phyloP scores from a whole-genome alignment of 2,113 vertebrate species.

The Pelecanoides urinatrix region DNA sequence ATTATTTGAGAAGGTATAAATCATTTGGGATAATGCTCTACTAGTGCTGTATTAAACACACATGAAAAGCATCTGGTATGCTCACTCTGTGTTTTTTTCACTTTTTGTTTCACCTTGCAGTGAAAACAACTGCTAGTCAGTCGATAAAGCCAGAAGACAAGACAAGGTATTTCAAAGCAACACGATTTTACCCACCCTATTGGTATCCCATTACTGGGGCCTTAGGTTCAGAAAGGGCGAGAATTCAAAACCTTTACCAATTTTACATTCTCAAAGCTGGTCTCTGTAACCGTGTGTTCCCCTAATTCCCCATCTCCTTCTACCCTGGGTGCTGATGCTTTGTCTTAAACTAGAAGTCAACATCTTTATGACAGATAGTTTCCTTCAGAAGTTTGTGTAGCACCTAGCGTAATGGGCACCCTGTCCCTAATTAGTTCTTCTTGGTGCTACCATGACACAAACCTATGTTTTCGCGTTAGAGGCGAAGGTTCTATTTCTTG shows the following conservation, averaged over 20 bases:
- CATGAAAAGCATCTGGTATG: not conserved
- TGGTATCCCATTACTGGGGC: not conserved
- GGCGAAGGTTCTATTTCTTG: not conserved
- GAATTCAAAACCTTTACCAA: not conserved
- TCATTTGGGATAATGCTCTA: constrained; percentile 38
- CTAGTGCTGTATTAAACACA: constrained; percentile 36
- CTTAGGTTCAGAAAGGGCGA: not conserved
- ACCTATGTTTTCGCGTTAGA: not conserved
- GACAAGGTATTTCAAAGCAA: not conserved
- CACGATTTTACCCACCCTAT: not conserved
- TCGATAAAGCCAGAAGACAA: not conserved
- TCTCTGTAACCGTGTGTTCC: not conserved
- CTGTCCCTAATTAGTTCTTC: not conserved
- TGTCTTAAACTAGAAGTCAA: not conserved
- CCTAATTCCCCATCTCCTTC: not conserved
- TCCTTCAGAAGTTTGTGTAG: not conserved
- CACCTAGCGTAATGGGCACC: not conserved
- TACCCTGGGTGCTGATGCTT: not conserved
- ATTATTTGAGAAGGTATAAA: constrained; percentile 46
- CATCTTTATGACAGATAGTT: not conserved
- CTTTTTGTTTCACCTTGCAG: not conserved
- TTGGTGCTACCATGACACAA: not conserved
- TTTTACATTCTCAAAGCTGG: not conserved
- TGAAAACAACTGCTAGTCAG: not conserved
- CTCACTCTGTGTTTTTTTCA: not conserved